These are phyloP conservation scores for Lepus europaeus DNA, from an alignment of 2,113 vertebrate genomes.

Conservation along the genomic window DNA sequence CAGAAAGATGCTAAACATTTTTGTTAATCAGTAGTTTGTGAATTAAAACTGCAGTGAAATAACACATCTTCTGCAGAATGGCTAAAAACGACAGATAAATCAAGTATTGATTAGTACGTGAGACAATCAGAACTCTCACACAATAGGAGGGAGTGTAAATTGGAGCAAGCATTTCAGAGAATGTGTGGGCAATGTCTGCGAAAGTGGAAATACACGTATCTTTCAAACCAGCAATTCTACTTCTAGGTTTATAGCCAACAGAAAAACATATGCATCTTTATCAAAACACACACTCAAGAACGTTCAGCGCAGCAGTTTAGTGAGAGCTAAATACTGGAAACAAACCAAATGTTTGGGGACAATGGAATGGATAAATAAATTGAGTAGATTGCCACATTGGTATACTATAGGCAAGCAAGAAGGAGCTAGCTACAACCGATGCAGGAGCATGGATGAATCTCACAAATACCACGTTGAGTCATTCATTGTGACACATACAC, in stretches of 20 bases:
- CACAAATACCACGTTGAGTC: neutral
- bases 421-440: neutral
- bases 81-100: neutral
- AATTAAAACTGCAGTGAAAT: conserved; percentile 18
- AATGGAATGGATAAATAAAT: neutral
- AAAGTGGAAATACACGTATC: neutral
- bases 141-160: neutral
- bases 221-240: neutral
- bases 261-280: neutral
- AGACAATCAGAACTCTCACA: neutral
- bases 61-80: neutral
- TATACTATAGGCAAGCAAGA: neutral
- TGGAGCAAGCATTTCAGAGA: neutral
- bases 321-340: neutral
- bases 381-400: neutral
- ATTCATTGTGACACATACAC: too few relatives aligned
- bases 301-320: conserved; percentile 38
- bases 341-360: neutral
- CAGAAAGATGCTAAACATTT: neutral
- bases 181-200: neutral
- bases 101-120: neutral
- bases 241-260: neutral
- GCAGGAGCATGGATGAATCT: neutral
- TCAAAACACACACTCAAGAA: neutral
- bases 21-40: neutral